phyloP scores from a whole-genome alignment of 2,113 vertebrate genomes.

The Sardina pilchardus region DNA sequence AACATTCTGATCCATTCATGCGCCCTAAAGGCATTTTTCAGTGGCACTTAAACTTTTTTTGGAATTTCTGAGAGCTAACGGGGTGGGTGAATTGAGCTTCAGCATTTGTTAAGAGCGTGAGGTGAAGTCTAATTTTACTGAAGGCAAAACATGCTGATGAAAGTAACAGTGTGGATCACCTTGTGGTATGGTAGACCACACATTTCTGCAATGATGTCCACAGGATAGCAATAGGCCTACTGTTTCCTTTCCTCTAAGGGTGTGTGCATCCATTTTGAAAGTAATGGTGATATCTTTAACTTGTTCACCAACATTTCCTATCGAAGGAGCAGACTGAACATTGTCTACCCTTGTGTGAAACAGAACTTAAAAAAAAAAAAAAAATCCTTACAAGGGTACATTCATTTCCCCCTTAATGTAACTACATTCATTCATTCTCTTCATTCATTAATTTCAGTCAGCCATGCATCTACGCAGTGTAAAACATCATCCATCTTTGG shows the following conservation, averaged over 20 bases:
- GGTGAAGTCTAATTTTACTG: background rate
- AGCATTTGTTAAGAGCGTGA: background rate
- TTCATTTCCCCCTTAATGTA: background rate
- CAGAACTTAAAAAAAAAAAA: background rate
- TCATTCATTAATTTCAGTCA: background rate
- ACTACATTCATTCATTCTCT: background rate
- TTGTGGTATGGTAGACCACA: background rate
- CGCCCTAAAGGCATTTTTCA: background rate
- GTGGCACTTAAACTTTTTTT: background rate
- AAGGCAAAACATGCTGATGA: background rate
- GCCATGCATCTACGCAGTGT: background rate
- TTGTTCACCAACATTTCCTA: background rate
- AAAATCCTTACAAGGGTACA: background rate
- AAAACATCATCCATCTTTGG: constrained; percentile 7
- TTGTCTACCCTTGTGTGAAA: background rate
- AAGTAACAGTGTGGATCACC: background rate
- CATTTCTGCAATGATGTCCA: background rate
- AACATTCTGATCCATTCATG: too few relatives aligned
- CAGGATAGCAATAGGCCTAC: background rate
- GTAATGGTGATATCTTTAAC: background rate
- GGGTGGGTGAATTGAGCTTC: background rate
- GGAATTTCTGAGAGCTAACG: background rate
- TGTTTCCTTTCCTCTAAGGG: background rate
- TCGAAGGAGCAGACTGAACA: background rate
- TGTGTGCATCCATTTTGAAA: background rate